These are phyloP conservation scores for Melolontha melolontha DNA, from an alignment of 2,888 invertebrate genomes.

Conservation along the genomic window DNA sequence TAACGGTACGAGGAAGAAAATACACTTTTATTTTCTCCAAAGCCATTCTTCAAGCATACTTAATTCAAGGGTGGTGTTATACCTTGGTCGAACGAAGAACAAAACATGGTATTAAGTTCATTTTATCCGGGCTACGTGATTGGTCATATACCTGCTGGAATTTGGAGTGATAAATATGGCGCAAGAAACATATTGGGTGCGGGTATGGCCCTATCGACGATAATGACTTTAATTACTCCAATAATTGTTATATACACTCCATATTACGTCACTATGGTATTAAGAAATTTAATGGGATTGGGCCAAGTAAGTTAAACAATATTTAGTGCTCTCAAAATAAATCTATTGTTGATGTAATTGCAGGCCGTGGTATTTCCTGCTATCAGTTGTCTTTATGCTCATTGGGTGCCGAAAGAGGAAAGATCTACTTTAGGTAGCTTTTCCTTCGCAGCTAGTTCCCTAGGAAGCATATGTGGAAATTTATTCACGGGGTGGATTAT, in stretches of 20 bases:
- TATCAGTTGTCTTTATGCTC: constrained; percentile 7
- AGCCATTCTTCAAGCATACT: not conserved
- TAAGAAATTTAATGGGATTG: not conserved
- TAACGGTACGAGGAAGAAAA: too few relatives aligned
- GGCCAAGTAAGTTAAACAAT: too few relatives aligned
- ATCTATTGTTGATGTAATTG: too few relatives aligned
- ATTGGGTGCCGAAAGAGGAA: constrained; percentile 72
- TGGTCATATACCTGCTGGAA: constrained; percentile 38
- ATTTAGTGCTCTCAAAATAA: too few relatives aligned
- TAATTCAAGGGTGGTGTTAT: constrained; percentile 24
- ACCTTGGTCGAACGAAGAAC: constrained; percentile 31
- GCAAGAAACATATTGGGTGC: constrained; percentile 17
- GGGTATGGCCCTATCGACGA: constrained; percentile 26
- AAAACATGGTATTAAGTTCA: constrained; percentile 32
- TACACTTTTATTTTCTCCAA: not conserved
- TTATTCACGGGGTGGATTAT: constrained; percentile 62
- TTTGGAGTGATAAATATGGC: constrained; percentile 40
- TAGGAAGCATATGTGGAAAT: constrained; percentile 31
- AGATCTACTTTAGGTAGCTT: constrained; percentile 85
- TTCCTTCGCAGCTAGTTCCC: constrained; percentile 74
- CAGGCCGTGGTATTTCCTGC: constrained; percentile 82
- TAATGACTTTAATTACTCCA: constrained; percentile 33
- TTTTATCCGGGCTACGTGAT: constrained; percentile 40
- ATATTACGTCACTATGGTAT: constrained; percentile 2
- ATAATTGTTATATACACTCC: constrained; percentile 13